Evolutionary conservation across 2,113 vertebrate species (phyloP).

Genomic region (zebrafish (Danio rerio)): DNA sequence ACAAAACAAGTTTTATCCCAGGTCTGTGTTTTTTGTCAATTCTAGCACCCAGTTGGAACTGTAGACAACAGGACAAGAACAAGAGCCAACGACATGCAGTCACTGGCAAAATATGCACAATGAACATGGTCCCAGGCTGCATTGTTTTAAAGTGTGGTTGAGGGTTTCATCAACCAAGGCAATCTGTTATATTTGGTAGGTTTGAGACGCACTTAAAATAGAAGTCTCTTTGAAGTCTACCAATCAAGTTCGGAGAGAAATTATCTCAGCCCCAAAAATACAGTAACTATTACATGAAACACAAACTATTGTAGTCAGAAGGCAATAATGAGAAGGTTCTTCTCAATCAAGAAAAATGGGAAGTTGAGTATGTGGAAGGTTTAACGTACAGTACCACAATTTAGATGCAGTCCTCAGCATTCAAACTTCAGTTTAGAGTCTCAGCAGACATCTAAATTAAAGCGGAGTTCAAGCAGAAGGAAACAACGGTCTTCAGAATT

Average conservation of each 20-base stretch:
- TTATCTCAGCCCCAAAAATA: slow-evolving; percentile 5
- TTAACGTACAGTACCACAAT: slow-evolving; percentile 44
- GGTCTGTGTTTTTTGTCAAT: slow-evolving; percentile 31
- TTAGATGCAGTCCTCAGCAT: slow-evolving; percentile 57
- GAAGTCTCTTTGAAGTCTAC: slow-evolving; percentile 29
- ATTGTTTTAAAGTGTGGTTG: background rate
- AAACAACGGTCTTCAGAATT: slow-evolving; percentile 48
- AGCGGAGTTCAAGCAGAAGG: slow-evolving; percentile 48
- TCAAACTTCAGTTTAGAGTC: slow-evolving; percentile 67
- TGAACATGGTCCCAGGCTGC: background rate
- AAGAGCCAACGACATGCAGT: background rate
- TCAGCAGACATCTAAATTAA: slow-evolving; percentile 56
- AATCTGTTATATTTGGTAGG: slow-evolving; percentile 29
- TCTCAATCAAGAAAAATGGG: slow-evolving; percentile 11
- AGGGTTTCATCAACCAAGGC: slow-evolving; percentile 28
- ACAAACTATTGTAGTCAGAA: slow-evolving; percentile 45
- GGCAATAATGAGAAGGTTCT: slow-evolving; percentile 22
- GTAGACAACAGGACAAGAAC: slow-evolving; percentile 1
- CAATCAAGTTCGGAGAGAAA: slow-evolving; percentile 34
- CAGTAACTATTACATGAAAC: slow-evolving; percentile 26
- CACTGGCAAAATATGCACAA: background rate
- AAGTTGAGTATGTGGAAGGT: slow-evolving; percentile 23
- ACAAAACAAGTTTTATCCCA: slow-evolving; percentile 39
- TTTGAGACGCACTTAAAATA: background rate
- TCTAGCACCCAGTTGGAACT: slow-evolving; percentile 31